Percentiles rank a stretch among this genome's conserved stretches.
Conservation (phyloP, 2,113 vertebrate genomes). For the Osmerus mordax region DNA sequence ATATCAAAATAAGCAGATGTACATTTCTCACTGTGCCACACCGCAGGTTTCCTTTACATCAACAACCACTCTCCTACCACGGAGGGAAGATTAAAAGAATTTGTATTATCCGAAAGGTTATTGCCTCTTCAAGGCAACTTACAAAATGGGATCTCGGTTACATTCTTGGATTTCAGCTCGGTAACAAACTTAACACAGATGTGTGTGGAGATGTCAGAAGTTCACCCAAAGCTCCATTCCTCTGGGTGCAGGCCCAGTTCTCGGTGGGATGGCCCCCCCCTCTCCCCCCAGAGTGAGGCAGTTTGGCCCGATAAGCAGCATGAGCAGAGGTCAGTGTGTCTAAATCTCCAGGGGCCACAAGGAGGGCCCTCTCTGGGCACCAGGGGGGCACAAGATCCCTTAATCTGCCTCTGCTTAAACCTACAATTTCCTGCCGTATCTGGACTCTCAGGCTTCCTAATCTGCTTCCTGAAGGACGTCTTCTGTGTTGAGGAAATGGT, state of each 20-base stretch:
- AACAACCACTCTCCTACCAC: neutral
- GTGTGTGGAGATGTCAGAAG: neutral
- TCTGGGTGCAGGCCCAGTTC: neutral
- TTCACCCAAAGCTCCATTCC: neutral
- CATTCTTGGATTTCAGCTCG: neutral
- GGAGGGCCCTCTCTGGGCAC: constrained; percentile 4
- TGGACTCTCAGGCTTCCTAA: neutral
- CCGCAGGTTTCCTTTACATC: neutral
- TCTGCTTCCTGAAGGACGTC: neutral
- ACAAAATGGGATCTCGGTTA: neutral
- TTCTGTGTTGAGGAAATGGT: too few relatives aligned
- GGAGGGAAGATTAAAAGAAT: neutral
- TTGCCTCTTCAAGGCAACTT: neutral
- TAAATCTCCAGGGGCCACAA: neutral
- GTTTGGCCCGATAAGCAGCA: neutral
- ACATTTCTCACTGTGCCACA: neutral
- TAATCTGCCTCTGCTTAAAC: constrained; percentile 3
- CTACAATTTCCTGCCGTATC: constrained; percentile 7
- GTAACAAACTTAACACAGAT: neutral
- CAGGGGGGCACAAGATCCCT: constrained; percentile 4
- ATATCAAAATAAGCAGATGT: neutral
- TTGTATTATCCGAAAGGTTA: neutral
- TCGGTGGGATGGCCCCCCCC: neutral
- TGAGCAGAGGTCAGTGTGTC: neutral
- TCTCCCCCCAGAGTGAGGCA: neutral